phyloP scores from a whole-genome alignment of 2,113 vertebrate genomes.

The Lontra canadensis region DNA sequence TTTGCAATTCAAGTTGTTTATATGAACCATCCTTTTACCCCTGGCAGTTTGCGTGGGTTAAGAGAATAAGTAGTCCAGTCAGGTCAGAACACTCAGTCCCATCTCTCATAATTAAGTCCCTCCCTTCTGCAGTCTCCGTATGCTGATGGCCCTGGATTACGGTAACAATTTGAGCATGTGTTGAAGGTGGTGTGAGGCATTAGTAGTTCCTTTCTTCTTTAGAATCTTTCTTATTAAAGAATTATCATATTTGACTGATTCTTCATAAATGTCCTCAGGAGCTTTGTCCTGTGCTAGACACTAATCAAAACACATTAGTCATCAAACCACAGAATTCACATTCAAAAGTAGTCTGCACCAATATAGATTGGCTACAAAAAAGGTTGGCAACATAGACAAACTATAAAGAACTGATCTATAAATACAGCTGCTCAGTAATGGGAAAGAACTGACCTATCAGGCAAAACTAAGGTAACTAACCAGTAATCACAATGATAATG shows the following conservation, averaged over 20 bases:
- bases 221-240: conserved; percentile 15
- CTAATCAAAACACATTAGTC: conserved; percentile 18
- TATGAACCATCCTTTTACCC: background rate
- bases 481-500: background rate
- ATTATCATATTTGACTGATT: background rate
- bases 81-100: background rate
- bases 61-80: background rate
- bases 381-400: background rate
- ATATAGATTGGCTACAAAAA: background rate
- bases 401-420: background rate
- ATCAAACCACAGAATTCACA: background rate
- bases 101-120: background rate
- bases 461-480: background rate
- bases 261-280: conserved; percentile 13
- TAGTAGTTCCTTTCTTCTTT: background rate
- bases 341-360: background rate
- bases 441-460: background rate
- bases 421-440: background rate
- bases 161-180: background rate
- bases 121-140: background rate
- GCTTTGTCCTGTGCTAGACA: background rate
- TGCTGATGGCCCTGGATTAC: background rate
- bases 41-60: background rate
- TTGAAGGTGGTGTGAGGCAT: background rate
- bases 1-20: background rate